phyloP scores from a whole-genome alignment of 2,888 invertebrate genomes.

The Phyllotreta striolata region DNA sequence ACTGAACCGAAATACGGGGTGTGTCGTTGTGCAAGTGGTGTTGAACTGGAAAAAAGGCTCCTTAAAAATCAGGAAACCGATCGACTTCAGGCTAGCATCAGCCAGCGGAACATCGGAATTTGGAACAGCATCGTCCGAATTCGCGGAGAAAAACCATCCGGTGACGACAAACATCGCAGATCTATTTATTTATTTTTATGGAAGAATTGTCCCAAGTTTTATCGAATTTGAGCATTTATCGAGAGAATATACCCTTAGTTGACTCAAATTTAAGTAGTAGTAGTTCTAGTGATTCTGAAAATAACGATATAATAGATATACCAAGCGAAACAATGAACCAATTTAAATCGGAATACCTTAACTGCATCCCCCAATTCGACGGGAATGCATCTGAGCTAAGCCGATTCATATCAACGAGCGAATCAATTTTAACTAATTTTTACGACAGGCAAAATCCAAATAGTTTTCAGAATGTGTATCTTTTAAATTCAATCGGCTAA shows the following conservation, averaged over 20 bases:
- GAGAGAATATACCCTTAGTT: too few relatives aligned
- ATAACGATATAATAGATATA: too few relatives aligned
- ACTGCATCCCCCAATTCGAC: slow-evolving; percentile 28
- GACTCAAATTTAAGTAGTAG: too few relatives aligned
- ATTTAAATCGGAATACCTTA: slow-evolving; percentile 30
- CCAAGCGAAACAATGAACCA: background rate
- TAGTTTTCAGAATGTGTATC: slow-evolving; percentile 31
- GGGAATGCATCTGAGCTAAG: slow-evolving; percentile 23
- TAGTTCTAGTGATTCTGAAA: too few relatives aligned
- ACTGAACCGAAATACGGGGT: background rate
- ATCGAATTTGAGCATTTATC: too few relatives aligned
- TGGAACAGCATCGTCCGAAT: slow-evolving; percentile 20
- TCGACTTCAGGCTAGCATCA: background rate
- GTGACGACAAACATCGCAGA: slow-evolving; percentile 18
- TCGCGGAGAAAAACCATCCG: slow-evolving; percentile 6
- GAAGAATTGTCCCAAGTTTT: too few relatives aligned
- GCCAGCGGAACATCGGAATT: slow-evolving; percentile 11
- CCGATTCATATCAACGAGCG: slow-evolving; percentile 8
- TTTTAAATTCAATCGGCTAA: slow-evolving; percentile 32
- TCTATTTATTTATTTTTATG: background rate
- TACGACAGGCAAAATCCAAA: slow-evolving; percentile 23
- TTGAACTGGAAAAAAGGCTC: slow-evolving; percentile 13
- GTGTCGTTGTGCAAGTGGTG: background rate
- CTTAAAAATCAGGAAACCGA: slow-evolving; percentile 18
- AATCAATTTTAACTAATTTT: slow-evolving; percentile 22